Percentiles rank a stretch among this genome's conserved stretches.
These are phyloP conservation scores for Ardeotis arabs DNA, from an alignment of 2,113 vertebrate species.

Conservation along the genomic window DNA sequence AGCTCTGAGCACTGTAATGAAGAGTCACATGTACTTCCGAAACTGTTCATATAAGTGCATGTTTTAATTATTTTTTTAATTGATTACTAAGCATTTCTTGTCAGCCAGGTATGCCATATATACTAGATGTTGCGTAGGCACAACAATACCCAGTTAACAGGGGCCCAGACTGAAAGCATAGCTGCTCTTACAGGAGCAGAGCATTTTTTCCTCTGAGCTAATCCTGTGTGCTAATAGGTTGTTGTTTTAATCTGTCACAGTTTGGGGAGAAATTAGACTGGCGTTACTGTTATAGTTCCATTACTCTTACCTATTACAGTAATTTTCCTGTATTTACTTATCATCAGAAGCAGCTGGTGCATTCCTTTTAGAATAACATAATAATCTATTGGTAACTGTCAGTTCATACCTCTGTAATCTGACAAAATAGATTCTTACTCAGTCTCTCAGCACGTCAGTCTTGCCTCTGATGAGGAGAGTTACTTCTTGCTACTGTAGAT, in stretches of 20 bases:
- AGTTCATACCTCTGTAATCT: slow-evolving; percentile 4
- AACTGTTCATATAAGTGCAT: not conserved
- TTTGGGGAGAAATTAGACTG: not conserved
- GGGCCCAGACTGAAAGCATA: not conserved
- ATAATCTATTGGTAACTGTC: slow-evolving; percentile 25
- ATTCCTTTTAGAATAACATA: not conserved
- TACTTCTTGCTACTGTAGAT: not conserved
- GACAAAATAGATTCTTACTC: slow-evolving; percentile 33
- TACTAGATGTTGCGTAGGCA: not conserved
- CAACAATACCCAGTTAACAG: not conserved
- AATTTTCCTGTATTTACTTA: not conserved
- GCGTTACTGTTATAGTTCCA: not conserved
- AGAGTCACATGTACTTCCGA: not conserved
- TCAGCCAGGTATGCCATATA: not conserved
- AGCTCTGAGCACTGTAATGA: not conserved
- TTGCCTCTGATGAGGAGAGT: not conserved
- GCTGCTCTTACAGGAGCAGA: not conserved
- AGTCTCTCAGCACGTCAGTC: not conserved
- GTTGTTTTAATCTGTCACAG: not conserved
- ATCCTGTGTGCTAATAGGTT: not conserved
- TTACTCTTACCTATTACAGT: not conserved
- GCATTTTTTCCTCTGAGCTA: not conserved
- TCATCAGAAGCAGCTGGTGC: not conserved
- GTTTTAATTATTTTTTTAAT: not conserved
- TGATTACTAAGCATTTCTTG: not conserved